These are phyloP conservation scores for Stratiomys singularior DNA, from an alignment of 2,888 invertebrate species.

Conservation along the genomic window DNA sequence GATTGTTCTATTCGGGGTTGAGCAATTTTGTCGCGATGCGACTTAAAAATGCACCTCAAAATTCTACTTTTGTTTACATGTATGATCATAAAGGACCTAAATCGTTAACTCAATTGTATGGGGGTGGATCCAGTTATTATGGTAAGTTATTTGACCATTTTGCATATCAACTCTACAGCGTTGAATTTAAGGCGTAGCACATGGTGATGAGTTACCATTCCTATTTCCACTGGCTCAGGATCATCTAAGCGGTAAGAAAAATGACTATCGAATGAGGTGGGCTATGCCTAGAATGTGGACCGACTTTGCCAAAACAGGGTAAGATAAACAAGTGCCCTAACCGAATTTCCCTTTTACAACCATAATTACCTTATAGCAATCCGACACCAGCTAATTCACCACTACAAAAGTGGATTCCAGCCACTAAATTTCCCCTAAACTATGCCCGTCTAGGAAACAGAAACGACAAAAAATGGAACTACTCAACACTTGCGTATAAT, in stretches of 20 bases:
- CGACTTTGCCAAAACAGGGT: constrained; percentile 35
- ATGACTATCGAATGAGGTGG: constrained; percentile 20
- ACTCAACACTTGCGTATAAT: too few relatives aligned
- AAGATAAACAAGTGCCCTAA: not conserved
- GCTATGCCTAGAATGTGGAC: constrained; percentile 30
- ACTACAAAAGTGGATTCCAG: constrained; percentile 8
- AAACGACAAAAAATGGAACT: not conserved
- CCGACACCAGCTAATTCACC: constrained; percentile 1
- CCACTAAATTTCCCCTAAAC: constrained; percentile 6
- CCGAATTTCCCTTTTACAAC: not conserved
- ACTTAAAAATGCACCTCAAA: not conserved
- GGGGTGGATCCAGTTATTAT: constrained; percentile 26
- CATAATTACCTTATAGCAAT: constrained; percentile 2
- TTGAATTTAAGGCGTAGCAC: constrained; percentile 7
- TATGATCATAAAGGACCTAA: constrained; percentile 24
- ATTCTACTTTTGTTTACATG: constrained; percentile 27
- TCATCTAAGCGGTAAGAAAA: not conserved
- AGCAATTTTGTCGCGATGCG: not conserved
- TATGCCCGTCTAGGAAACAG: constrained; percentile 5
- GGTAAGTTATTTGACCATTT: not conserved
- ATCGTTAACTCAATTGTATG: constrained; percentile 24
- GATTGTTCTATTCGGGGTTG: constrained; percentile 22
- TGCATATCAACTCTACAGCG: not conserved
- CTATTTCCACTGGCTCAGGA: constrained; percentile 23
- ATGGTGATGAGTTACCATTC: constrained; percentile 29